Evolutionary conservation across 2,797 vertebrate genomes (phyloP).

Genomic region (Intellagama lesueurii): DNA sequence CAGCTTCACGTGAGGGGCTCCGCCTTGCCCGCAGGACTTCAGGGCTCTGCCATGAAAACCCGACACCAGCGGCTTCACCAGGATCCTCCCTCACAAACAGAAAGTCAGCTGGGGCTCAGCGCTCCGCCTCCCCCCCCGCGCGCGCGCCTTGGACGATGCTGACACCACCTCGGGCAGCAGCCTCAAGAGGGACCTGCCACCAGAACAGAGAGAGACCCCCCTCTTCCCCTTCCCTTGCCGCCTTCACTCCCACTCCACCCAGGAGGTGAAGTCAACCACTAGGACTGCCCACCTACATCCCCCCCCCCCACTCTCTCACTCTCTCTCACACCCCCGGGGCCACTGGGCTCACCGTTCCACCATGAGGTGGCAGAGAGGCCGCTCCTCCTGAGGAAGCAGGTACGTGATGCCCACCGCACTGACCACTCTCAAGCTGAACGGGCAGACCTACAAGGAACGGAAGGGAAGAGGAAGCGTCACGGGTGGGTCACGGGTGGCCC

Average conservation of each 20-base stretch:
- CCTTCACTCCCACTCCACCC: background rate
- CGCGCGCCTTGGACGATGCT: too few species aligned
- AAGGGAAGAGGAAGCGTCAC: background rate
- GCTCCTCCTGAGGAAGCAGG: constrained; percentile 95
- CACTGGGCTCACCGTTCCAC: constrained; percentile 89
- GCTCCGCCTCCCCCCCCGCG: too few species aligned
- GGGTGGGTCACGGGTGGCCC: background rate
- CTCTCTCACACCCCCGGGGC: too few species aligned
- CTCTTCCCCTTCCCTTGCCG: accelerated
- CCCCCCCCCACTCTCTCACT: too few species aligned
- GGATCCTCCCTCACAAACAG: too few species aligned
- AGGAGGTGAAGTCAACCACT: too few species aligned
- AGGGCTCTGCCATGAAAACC: constrained; percentile 83
- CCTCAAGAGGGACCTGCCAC: too few species aligned
- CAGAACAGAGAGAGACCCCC: background rate
- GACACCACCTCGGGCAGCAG: too few species aligned
- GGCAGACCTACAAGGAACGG: constrained; percentile 85
- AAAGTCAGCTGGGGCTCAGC: background rate
- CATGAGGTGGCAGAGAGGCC: constrained; percentile 94
- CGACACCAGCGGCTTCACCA: background rate
- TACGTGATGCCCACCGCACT: constrained; percentile 98
- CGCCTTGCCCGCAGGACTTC: constrained; percentile 95
- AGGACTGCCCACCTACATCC: too few species aligned
- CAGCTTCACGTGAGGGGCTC: constrained; percentile 95
- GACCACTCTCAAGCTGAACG: constrained; percentile 95